Evolutionary conservation across 1,140 invertebrate genomes (phyloP).

Genomic region (Probaryconus sp.): DNA sequence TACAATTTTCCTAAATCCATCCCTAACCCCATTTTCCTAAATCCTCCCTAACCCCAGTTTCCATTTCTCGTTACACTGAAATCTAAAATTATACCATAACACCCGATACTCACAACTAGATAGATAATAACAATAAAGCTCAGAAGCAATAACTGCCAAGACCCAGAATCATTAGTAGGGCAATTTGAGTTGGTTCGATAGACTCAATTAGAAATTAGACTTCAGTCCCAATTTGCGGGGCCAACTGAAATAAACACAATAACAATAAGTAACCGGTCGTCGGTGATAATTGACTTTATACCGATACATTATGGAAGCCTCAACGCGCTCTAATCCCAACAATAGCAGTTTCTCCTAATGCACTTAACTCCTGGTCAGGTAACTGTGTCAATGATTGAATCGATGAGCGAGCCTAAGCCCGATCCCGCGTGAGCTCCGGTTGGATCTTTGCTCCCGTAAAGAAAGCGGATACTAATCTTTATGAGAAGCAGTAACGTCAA

Average conservation of each 20-base stretch:
- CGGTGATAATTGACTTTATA: conserved; percentile 44
- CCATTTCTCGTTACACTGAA: too few relatives aligned
- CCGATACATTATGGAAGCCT: conserved; percentile 47
- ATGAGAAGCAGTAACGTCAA: background rate
- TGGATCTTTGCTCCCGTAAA: background rate
- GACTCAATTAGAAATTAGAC: too few relatives aligned
- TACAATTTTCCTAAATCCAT: too few relatives aligned
- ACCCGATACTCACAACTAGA: too few relatives aligned
- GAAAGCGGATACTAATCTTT: conserved; percentile 43
- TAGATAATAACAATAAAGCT: too few relatives aligned
- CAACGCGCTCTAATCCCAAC: conserved; percentile 36
- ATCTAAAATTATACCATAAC: too few relatives aligned
- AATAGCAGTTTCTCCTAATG: conserved; percentile 44
- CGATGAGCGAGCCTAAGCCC: conserved; percentile 30
- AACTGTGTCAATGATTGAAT: conserved; percentile 54
- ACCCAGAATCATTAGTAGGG: too few relatives aligned
- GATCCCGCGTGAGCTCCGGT: conserved; percentile 1
- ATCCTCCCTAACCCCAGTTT: too few relatives aligned
- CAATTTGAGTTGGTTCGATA: too few relatives aligned
- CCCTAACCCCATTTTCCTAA: too few relatives aligned
- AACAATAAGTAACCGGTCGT: conserved; percentile 48
- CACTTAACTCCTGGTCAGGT: conserved; percentile 47
- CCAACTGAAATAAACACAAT: conserved; percentile 43
- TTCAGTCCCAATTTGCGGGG: too few relatives aligned
- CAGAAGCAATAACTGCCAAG: too few relatives aligned